Conservation (phyloP, 2,888 invertebrate genomes). For the Andrena chrysosceles region DNA sequence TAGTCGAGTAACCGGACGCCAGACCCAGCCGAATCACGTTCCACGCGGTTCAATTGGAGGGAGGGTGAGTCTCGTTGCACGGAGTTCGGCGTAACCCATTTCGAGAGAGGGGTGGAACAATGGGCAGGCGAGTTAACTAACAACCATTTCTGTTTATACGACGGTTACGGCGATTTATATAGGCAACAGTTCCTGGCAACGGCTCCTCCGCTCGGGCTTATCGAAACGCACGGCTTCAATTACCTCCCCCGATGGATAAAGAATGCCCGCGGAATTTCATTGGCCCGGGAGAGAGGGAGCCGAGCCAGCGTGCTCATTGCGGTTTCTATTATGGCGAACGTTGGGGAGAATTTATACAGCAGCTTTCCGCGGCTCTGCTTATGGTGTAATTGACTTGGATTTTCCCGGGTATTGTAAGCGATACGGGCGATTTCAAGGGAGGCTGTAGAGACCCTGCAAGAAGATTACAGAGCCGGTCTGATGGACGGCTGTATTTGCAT, state of each 20-base stretch:
- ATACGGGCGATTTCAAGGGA: not conserved
- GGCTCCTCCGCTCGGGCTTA: constrained; percentile 35
- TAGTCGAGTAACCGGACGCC: not conserved
- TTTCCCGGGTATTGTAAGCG: not conserved
- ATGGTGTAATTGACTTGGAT: constrained; percentile 23
- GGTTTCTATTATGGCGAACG: constrained; percentile 10
- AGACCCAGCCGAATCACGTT: not conserved
- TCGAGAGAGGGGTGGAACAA: constrained; percentile 9
- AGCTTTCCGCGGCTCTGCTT: not conserved
- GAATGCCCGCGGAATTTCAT: constrained; percentile 35
- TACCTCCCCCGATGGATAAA: constrained; percentile 38
- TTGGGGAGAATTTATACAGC: not conserved
- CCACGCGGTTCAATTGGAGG: not conserved
- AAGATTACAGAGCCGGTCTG: constrained; percentile 7
- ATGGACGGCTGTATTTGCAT: constrained; percentile 3
- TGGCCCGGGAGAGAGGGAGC: not conserved
- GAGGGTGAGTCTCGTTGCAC: not conserved
- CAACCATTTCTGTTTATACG: constrained; percentile 47
- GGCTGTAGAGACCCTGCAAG: constrained; percentile 3
- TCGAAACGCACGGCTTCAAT: constrained; percentile 52
- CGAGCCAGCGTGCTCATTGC: constrained; percentile 6
- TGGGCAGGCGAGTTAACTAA: constrained; percentile 36
- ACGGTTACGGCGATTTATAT: constrained; percentile 43
- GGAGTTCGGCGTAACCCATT: constrained; percentile 3
- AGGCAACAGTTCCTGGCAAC: constrained; percentile 38